Evolutionary conservation across 2,113 vertebrate species (phyloP).

Genomic region (Oryzias celebensis): DNA sequence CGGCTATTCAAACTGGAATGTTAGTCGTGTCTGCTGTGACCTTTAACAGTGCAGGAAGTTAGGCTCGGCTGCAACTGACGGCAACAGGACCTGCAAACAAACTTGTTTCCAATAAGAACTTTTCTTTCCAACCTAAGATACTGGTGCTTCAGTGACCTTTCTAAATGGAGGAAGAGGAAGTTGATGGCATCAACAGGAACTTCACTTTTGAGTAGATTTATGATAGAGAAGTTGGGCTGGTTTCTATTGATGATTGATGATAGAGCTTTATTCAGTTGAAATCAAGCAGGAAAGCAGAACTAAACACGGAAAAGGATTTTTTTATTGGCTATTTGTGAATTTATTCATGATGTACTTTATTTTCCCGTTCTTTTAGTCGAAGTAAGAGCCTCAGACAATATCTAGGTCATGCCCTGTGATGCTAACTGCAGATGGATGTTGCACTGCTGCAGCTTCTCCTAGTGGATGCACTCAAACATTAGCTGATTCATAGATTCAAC

Average conservation of each 20-base stretch:
- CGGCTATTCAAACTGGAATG: slow-evolving; percentile 69
- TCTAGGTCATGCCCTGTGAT: slow-evolving; percentile 57
- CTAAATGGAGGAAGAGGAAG: slow-evolving; percentile 40
- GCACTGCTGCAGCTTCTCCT: slow-evolving; percentile 13
- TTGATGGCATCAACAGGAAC: slow-evolving; percentile 43
- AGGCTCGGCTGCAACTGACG: slow-evolving; percentile 2
- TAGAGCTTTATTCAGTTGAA: too few relatives aligned
- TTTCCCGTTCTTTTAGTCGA: neutral
- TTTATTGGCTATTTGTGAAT: too few relatives aligned
- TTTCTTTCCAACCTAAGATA: slow-evolving; percentile 1
- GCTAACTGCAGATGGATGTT: slow-evolving; percentile 42
- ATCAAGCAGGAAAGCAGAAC: too few relatives aligned
- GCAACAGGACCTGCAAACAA: neutral
- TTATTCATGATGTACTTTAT: neutral
- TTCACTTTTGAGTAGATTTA: slow-evolving; percentile 6
- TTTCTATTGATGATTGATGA: slow-evolving; percentile 3
- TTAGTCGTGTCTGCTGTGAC: slow-evolving; percentile 48
- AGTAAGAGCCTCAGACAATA: slow-evolving; percentile 45
- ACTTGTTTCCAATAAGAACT: slow-evolving; percentile 10
- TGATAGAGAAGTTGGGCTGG: slow-evolving; percentile 13
- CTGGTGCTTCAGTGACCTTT: slow-evolving; percentile 53
- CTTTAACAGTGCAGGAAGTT: slow-evolving; percentile 61
- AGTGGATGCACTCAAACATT: neutral
- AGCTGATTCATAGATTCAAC: neutral
- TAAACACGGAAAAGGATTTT: too few relatives aligned